These are phyloP conservation scores for Alexandromys oeconomus DNA, from an alignment of 2,797 vertebrate species.

Conservation along the genomic window DNA sequence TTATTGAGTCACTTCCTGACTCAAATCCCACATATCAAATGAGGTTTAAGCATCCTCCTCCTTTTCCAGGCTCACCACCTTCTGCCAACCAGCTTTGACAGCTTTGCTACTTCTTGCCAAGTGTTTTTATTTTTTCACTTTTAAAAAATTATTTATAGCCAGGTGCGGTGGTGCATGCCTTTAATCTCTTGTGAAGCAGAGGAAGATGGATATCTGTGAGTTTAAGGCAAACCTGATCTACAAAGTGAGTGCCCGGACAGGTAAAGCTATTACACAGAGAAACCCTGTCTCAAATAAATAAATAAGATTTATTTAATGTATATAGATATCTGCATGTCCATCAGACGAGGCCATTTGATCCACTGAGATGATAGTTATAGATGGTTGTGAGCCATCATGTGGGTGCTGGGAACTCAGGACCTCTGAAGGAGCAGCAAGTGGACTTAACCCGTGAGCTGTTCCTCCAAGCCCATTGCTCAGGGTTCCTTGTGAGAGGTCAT, in stretches of 20 bases:
- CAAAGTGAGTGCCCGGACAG: background rate
- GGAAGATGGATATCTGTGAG: background rate
- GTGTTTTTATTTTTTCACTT: background rate
- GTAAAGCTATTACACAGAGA: background rate
- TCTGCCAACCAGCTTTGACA: background rate
- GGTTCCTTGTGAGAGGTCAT: background rate
- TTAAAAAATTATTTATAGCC: background rate
- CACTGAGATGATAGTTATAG: background rate
- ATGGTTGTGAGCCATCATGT: background rate
- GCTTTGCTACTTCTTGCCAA: background rate
- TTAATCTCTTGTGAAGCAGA: background rate
- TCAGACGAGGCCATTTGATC: background rate
- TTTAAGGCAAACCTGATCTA: background rate
- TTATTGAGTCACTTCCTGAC: background rate
- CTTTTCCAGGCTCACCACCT: background rate
- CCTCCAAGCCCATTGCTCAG: background rate
- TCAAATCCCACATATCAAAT: background rate
- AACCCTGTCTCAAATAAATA: background rate
- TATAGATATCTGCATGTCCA: no score
- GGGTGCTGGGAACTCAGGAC: background rate
- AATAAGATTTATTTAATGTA: background rate
- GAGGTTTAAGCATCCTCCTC: no score
- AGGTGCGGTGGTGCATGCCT: background rate
- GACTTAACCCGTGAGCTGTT: background rate
- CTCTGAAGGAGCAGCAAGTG: background rate